Base-by-base conservation (phyloP, 2,888 invertebrate genomes). In the Amitus sp. region DNA sequence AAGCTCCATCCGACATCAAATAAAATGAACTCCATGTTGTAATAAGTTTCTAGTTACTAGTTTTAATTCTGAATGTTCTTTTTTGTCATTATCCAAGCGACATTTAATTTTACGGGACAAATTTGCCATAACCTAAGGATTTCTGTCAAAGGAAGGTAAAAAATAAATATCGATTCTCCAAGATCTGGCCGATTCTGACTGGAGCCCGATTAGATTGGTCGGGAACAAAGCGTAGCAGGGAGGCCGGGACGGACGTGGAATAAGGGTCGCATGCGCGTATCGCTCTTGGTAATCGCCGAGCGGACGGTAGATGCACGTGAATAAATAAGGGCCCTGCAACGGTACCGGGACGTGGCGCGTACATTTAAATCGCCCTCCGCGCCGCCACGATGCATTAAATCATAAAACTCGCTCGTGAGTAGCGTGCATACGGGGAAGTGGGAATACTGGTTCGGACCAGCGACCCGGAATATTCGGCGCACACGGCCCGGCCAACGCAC, bases 371-470 rank as follows among this genome's bases (percentile, higher is more conserved):
- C 60, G 54, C 66, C 57, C 60, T 56, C 65, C 55, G 55, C 33
- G n/a, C 33, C 56, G 57, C 49, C 65, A 55, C 61, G 61, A 27
- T 57, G 66, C 67, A 63, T 66, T 69, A 67, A 69, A 69, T 69
- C 69, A 65, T 67, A 67, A 69, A 69, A 66, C 60, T 63, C 59
- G 67, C 62, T 66, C 65, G 65, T 61, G 68, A 65, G 65, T 61
- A 55, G 67, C 69, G 52, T 46, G 58, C 58, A 55, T 55, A 63
- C 63, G 55, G 63, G 59, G 59, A 63, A 63, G 59, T 59, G 63
- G 59, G 59, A 63, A 63, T 63, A 63, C 63, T 59, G 63, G 63
- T 63, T 59, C 63, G 55, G 59, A 55, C 58, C 63, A 59, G 56
- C 63, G 59, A 59, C 56, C 56, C 59, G 59, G 58, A 63, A 65